Base-by-base conservation (phyloP, 1,140 invertebrate genomes). In the Geopemphigus sp. region DNA sequence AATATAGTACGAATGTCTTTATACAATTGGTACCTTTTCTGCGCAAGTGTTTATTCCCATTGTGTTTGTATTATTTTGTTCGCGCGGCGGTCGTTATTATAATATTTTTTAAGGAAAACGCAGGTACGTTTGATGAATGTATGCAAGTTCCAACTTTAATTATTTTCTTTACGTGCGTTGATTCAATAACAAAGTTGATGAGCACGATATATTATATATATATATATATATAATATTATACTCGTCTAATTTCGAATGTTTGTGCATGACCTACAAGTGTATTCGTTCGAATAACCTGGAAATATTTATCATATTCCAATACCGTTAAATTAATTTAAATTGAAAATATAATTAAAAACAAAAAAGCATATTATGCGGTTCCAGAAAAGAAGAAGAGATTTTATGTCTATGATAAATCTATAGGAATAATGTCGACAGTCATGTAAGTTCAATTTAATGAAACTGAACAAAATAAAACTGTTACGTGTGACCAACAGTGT, bases 1-100 rank as follows among this genome's bases (percentile, higher is more conserved):
- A 54, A 72, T 53, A 54, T 72, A 72, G 53, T 54, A 54, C 29
- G 47, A 72, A 53, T 53, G 24, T 72, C 68, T 53, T n/a, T n/a
- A n/a, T n/a, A 24, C 29, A n/a, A 54, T 54, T 39, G 32, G 22
- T 45, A 15, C 39, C n/a, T 45, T 45, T 47, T 54, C 6, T 14
- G 26, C 19, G 4, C 14, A 72, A 72, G 68, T 72, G 50, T 54
- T 53, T 72, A 72, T 72, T 54, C 29, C 47, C 50, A 72, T 72
- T 29, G 47, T 54, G 50, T 54, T 11, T 12, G 15, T 72, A 54
- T 29, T 53, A 12, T 72, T 29, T 53, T 72, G 26, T 72, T 72
- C 17, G 19, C 17, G 24, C 29, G 47, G 17, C 12, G 3, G 47
- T 68, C 17, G 24, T 22, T 22, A 47, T 68, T 45, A 47, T 68